Percentiles rank a stretch among this genome's conserved stretches.
Conservation (phyloP, 2,797 vertebrate species). For the Onychomys leucogaster region DNA sequence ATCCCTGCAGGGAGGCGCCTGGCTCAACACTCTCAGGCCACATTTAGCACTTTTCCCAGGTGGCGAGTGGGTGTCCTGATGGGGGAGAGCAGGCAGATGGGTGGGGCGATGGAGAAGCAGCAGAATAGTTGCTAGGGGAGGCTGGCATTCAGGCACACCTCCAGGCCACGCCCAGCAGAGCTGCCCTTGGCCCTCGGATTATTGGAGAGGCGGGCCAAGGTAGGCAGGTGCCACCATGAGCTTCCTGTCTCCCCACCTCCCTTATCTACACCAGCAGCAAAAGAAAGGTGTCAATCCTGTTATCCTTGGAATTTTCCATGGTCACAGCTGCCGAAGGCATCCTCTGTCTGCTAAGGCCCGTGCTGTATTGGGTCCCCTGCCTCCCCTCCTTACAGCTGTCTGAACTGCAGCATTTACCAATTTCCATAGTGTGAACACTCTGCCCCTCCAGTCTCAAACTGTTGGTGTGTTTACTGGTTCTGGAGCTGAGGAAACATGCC, state of each 20-base stretch:
- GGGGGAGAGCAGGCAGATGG: conserved; percentile 31
- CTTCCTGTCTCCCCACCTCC: no score
- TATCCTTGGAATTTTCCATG: fast-evolving
- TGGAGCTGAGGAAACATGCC: background rate
- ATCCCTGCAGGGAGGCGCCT: background rate
- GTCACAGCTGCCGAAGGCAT: background rate
- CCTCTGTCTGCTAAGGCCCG: fast-evolving
- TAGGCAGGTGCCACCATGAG: background rate
- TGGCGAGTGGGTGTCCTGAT: conserved; percentile 70
- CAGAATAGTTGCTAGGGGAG: background rate
- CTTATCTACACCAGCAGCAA: background rate
- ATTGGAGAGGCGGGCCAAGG: background rate
- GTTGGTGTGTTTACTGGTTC: background rate
- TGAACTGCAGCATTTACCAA: background rate
- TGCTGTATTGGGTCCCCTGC: background rate
- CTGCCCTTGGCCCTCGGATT: background rate
- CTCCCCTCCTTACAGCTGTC: background rate
- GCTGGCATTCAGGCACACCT: background rate
- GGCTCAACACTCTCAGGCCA: conserved; percentile 42
- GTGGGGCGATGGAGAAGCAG: background rate
- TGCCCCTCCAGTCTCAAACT: fast-evolving
- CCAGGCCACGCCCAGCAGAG: background rate
- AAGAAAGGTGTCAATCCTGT: fast-evolving
- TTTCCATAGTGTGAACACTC: background rate
- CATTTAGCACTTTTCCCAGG: conserved; percentile 68